Conservation (phyloP, 2,113 vertebrate species). For the Eulacestoma nigropectus region DNA sequence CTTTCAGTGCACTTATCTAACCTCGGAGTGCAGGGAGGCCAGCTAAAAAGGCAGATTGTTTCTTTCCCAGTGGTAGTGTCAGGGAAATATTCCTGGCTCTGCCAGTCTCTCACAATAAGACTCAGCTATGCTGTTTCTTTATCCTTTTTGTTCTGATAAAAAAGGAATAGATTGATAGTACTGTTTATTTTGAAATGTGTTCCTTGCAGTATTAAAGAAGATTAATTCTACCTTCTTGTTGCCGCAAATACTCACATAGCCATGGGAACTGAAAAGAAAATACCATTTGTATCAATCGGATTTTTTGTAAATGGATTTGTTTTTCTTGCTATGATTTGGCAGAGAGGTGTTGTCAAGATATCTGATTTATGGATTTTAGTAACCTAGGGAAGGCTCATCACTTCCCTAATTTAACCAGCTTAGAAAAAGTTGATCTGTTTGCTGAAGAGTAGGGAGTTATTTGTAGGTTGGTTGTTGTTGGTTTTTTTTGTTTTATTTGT, state of each 20-base stretch:
- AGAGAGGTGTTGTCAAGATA: constrained; percentile 22
- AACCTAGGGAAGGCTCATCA: constrained; percentile 18
- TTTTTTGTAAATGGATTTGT: constrained; percentile 30
- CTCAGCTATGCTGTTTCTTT: background rate
- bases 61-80: background rate
- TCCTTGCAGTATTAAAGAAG: constrained; percentile 12
- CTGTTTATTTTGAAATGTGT: background rate
- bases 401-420: constrained; percentile 30
- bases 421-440: constrained; percentile 34
- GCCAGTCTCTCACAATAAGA: background rate
- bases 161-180: background rate
- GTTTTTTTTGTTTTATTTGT: too few relatives aligned
- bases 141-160: background rate
- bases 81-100: background rate
- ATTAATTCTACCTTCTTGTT: constrained; percentile 29
- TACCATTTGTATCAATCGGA: background rate
- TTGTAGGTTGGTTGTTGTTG: background rate
- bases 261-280: constrained; percentile 28
- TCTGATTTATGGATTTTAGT: constrained; percentile 36
- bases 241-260: constrained; percentile 12
- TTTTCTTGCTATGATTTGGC: constrained; percentile 22
- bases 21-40: background rate
- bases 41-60: background rate
- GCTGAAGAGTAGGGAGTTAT: background rate
- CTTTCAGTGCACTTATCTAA: background rate